Evolutionary conservation across 2,113 vertebrate species (phyloP).

Genomic region (Epinephelus cyanopodus): DNA sequence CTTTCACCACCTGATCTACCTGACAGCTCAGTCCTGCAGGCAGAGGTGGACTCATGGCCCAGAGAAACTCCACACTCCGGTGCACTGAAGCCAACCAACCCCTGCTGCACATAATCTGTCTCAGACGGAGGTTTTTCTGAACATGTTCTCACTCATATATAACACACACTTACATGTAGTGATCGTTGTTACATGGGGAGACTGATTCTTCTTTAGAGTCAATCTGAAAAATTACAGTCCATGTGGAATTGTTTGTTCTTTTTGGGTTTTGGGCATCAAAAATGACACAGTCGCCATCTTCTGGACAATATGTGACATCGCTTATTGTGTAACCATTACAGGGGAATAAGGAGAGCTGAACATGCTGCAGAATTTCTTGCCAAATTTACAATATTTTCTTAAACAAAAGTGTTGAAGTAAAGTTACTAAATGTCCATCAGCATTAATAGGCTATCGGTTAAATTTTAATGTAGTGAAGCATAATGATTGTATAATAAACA

Average conservation of each 20-base stretch:
- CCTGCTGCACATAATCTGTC: constrained; percentile 17
- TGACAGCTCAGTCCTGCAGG: constrained; percentile 82
- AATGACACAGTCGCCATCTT: constrained; percentile 48
- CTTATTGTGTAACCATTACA: background rate
- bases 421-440: background rate
- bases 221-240: background rate
- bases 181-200: background rate
- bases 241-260: background rate
- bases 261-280: background rate
- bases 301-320: constrained; percentile 34
- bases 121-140: background rate
- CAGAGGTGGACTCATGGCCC: constrained; percentile 31
- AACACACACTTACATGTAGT: background rate
- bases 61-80: constrained; percentile 37
- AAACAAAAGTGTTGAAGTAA: background rate
- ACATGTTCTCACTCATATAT: background rate
- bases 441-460: background rate
- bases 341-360: background rate
- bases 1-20: constrained; percentile 74
- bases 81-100: constrained; percentile 37
- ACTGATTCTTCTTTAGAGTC: background rate
- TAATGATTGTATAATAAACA: background rate
- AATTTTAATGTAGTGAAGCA: background rate
- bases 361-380: background rate
- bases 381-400: background rate